A percentile compares a stretch with the other conserved stretches of the same genome.
Conservation (phyloP, 37 sponge, comb jelly and placozoan species). For the Crambe crambe region DNA sequence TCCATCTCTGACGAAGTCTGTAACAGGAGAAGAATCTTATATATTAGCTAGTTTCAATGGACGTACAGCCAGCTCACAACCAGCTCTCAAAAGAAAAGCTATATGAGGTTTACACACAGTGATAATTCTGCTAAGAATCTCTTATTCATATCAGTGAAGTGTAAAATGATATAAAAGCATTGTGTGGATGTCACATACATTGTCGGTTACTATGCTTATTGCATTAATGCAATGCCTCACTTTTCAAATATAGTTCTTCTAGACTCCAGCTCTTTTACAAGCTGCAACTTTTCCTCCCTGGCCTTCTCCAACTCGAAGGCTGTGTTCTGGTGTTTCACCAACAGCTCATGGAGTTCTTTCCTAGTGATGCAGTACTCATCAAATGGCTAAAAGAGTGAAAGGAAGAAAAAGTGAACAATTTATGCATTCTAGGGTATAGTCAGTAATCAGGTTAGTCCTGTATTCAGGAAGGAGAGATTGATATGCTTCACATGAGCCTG, state of each 20-base stretch:
- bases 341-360: slow-evolving; percentile 56
- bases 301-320: slow-evolving; percentile 47
- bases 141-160: no score
- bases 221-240: slow-evolving; percentile 13
- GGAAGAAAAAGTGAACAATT: not conserved
- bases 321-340: slow-evolving; percentile 43
- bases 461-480: not conserved
- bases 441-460: not conserved
- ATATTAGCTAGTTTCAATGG: not conserved
- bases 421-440: not conserved
- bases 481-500: not conserved
- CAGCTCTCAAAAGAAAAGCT: no score
- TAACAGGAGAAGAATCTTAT: not conserved
- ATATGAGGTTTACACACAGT: no score
- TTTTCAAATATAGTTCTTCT: slow-evolving; percentile 43
- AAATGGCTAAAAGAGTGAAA: slow-evolving; percentile 36
- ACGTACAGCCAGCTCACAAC: no score
- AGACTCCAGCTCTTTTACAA: slow-evolving; percentile 26
- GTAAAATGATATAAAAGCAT: not conserved
- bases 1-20: not conserved
- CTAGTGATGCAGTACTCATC: slow-evolving; percentile 68
- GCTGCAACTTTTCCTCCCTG: slow-evolving; percentile 7
- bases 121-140: no score
- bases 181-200: no score
- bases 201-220: no score